These are phyloP conservation scores for Anoplius nigerrimus DNA, from an alignment of 2,888 invertebrate species.

Conservation along the genomic window DNA sequence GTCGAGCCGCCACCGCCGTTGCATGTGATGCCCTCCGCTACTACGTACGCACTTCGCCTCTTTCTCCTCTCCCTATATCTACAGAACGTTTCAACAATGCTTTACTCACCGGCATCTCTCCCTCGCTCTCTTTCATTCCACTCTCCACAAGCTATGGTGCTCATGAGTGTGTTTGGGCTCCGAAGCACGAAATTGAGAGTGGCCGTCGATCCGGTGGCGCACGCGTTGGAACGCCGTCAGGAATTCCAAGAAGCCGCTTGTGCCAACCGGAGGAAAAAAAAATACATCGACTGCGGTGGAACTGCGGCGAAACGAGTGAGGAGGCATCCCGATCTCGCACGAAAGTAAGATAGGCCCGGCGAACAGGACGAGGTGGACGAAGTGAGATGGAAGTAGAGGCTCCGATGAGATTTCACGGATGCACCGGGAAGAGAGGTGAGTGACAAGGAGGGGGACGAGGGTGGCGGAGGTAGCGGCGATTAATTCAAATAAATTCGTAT, in stretches of 20 bases:
- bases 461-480: too few relatives aligned
- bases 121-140: too few relatives aligned
- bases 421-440: neutral
- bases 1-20: neutral
- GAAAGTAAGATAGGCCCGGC: neutral
- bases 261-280: constrained; percentile 38
- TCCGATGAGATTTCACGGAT: too few relatives aligned
- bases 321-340: neutral
- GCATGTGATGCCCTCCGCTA: neutral
- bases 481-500: constrained; percentile 27
- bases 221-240: constrained; percentile 52
- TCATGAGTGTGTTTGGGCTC: constrained; percentile 49
- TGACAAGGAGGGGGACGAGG: neutral
- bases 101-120: constrained; percentile 47
- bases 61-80: neutral
- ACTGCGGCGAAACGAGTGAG: neutral
- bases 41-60: neutral
- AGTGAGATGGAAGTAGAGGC: too few relatives aligned
- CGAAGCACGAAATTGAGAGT: constrained; percentile 59
- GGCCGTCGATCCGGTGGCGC: constrained; percentile 49
- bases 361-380: too few relatives aligned
- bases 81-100: constrained; percentile 35
- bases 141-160: constrained; percentile 30
- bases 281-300: constrained; percentile 9
- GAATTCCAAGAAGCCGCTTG: constrained; percentile 56